Evolutionary conservation across 2,797 vertebrate species (phyloP).

Genomic region (Gallinago solitaria): DNA sequence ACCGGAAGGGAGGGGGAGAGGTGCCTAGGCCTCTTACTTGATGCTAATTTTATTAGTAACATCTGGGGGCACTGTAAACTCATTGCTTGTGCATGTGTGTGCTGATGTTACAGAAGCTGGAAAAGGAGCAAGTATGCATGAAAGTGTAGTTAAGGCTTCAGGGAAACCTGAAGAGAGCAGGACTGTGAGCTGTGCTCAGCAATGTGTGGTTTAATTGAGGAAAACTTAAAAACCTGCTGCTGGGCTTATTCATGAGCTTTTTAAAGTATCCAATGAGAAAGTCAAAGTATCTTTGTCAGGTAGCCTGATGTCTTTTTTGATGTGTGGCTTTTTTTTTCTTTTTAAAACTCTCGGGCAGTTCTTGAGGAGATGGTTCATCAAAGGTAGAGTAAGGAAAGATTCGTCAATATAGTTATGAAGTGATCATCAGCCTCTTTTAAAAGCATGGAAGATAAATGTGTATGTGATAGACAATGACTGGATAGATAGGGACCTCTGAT

Average conservation of each 20-base stretch:
- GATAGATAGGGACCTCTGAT: background rate
- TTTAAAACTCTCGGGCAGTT: background rate
- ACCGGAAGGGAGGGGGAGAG: background rate
- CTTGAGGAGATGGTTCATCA: background rate
- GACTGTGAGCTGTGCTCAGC: background rate
- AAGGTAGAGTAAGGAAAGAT: background rate
- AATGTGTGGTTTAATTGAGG: constrained; percentile 15
- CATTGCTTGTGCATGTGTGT: background rate
- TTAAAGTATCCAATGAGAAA: background rate
- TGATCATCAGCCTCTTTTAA: background rate
- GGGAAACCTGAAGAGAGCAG: background rate
- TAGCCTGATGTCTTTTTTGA: background rate
- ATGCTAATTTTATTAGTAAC: constrained; percentile 14
- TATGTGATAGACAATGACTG: background rate
- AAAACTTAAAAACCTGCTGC: background rate
- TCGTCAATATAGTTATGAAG: background rate
- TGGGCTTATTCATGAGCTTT: background rate
- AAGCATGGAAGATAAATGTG: background rate
- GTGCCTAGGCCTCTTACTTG: background rate
- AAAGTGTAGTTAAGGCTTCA: background rate
- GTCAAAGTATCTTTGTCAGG: background rate
- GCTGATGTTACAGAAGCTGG: constrained; percentile 3
- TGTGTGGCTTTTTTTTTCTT: background rate
- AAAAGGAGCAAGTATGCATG: background rate
- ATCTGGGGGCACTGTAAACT: constrained; percentile 49